phyloP scores from a whole-genome alignment of 2,888 invertebrate genomes.

The Eulithis prunata region DNA sequence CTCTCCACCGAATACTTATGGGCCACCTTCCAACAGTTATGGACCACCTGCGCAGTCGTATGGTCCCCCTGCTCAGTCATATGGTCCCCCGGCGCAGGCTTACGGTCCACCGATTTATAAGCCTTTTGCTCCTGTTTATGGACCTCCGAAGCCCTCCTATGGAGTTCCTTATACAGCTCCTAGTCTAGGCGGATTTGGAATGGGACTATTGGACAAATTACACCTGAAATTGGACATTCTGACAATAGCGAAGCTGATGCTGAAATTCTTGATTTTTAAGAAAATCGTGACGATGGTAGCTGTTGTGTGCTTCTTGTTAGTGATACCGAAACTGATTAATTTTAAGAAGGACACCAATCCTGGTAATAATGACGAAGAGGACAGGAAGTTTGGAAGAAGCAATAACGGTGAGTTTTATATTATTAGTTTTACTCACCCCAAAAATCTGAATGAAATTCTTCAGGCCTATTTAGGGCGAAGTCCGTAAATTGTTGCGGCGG shows the following conservation, averaged over 20 bases:
- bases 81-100: constrained; percentile 51
- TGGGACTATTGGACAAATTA: constrained; percentile 86
- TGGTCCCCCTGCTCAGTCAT: constrained; percentile 64
- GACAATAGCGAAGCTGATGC: constrained; percentile 89
- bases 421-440: neutral
- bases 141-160: constrained; percentile 75
- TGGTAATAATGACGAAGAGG: constrained; percentile 63
- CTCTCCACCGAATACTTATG: constrained; percentile 64
- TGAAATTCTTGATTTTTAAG: constrained; percentile 92
- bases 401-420: constrained; percentile 57
- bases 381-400: constrained; percentile 58
- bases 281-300: constrained; percentile 92
- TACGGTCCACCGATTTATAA: constrained; percentile 62
- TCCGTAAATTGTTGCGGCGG: no score
- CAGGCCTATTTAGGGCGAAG: neutral
- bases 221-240: constrained; percentile 88
- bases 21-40: constrained; percentile 68
- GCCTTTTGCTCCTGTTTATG: constrained; percentile 66
- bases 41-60: constrained; percentile 71
- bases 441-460: neutral
- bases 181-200: constrained; percentile 47
- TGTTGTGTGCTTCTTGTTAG: constrained; percentile 89
- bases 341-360: constrained; percentile 72
- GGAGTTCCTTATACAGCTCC: constrained; percentile 84
- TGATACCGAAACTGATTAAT: constrained; percentile 88